A percentile compares a stretch with the other conserved stretches of the same genome.
Evolutionary conservation across 2,797 vertebrate species (phyloP).

Genomic region (Spheniscus humboldti): DNA sequence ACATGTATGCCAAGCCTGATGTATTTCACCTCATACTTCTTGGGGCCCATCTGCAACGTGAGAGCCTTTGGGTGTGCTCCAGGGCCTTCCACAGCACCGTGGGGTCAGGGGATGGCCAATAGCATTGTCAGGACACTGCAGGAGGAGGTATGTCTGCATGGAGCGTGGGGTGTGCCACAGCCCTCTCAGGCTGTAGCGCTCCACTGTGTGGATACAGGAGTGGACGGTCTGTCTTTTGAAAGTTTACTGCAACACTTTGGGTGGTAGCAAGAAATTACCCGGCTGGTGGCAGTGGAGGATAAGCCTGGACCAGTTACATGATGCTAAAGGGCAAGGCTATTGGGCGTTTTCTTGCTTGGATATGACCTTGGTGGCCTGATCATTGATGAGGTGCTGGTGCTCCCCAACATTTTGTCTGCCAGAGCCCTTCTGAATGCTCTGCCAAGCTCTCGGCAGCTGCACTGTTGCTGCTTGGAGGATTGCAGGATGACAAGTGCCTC

Average conservation of each 20-base stretch:
- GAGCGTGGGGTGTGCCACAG: accelerated
- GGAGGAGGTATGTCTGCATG: not conserved
- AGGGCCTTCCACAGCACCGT: not conserved
- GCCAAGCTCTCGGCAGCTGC: not conserved
- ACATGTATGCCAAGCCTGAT: not conserved
- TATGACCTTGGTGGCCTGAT: not conserved
- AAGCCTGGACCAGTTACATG: not conserved
- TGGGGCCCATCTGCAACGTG: not conserved
- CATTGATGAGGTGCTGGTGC: not conserved
- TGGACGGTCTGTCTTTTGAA: not conserved
- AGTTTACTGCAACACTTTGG: not conserved
- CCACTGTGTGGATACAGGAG: not conserved
- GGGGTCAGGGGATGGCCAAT: not conserved
- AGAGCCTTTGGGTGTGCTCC: not conserved
- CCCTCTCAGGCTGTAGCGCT: not conserved
- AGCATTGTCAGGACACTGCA: not conserved
- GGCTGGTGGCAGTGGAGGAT: not conserved
- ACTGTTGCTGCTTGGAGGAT: not conserved
- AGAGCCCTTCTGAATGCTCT: not conserved
- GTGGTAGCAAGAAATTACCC: not conserved
- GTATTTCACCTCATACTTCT: not conserved
- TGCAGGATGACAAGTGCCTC: not conserved
- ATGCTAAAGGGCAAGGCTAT: not conserved
- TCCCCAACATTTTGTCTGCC: not conserved
- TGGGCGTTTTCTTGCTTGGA: not conserved